These are phyloP conservation scores for Pipistrellus nathusii DNA, from an alignment of 2,797 vertebrate species.

Conservation along the genomic window DNA sequence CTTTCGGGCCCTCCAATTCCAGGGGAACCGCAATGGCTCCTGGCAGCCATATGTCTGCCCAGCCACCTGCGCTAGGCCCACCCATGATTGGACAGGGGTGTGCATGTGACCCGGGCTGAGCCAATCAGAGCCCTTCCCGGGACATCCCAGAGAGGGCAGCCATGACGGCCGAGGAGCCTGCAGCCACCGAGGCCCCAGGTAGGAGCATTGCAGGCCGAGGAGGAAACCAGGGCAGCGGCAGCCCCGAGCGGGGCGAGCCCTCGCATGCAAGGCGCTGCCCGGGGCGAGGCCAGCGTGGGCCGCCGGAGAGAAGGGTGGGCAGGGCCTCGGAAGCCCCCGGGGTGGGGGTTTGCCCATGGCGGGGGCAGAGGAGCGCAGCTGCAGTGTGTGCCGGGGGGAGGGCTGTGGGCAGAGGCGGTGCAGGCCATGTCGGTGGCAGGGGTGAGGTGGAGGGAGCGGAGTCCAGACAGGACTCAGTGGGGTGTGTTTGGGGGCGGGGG, in stretches of 20 bases:
- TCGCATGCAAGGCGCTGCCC: background rate
- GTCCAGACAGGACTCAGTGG: background rate
- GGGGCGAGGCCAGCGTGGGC: background rate
- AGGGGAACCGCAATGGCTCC: background rate
- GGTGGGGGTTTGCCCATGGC: background rate
- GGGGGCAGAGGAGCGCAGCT: background rate
- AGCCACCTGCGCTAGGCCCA: background rate
- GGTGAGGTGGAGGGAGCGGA: rapidly evolving
- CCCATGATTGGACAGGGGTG: background rate
- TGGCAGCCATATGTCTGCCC: background rate
- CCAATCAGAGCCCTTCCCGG: background rate
- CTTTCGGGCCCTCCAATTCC: background rate
- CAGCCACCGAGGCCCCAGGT: background rate
- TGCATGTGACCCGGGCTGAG: background rate
- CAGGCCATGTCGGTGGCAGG: background rate
- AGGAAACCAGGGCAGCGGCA: background rate
- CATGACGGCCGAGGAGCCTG: background rate
- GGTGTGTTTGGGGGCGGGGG: background rate
- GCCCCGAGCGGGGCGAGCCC: background rate
- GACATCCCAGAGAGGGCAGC: too few relatives aligned
- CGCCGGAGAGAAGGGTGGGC: background rate
- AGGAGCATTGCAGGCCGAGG: too few relatives aligned
- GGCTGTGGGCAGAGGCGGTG: background rate
- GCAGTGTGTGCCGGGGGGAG: background rate
- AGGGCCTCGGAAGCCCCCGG: background rate